Evolutionary conservation across 2,888 invertebrate species (phyloP), one percentile per base, ranked within the genome.

Genomic region (Asteroscopus sphinx): DNA sequence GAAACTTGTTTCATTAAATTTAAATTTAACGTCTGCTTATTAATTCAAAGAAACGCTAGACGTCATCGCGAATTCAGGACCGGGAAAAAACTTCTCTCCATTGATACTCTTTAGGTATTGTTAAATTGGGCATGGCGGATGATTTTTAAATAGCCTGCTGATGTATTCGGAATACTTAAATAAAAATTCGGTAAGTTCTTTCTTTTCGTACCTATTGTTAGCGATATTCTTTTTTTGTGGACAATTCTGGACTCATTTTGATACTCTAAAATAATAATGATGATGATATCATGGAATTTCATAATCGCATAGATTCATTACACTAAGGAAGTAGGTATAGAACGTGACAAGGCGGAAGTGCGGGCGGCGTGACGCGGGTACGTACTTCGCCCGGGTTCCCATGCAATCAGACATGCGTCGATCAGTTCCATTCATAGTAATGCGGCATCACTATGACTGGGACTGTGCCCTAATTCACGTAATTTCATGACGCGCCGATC

Each of bases 1-100:
- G 78, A 88, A 91, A 91, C 89, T 90, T 90, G 89, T 90, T 90
- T 90, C 89, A 90, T 91, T 90, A 90, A 91, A 90, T 90, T 90
- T 89, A 87, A 91, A 90, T 90, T 90, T 87, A 86, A 82, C 87
- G 82, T 81, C 87, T 85, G 81, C 87, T 91, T 90, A 90, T 89
- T 90, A 90, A 91, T 90, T 90, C 89, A 88, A 82, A 81, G 86
- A 83, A 87, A 84, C 81, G 85, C 69, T 46, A 80, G 77, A 60
- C 81, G 80, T 83, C 84, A 83, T 73, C 77, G 67, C 76, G 81
- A 82, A 84, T 82, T 81, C 74, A 59, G 66, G 68, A 70, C 66
- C 54, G 68, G 65, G 72, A 78, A 81, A 75, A 81, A 81, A 80
- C 78, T 83, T 83, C 76, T 76, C 73, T 76, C 69, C 76, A 80